These are phyloP conservation scores for Candidula unifasciata DNA, from an alignment of 2,888 invertebrate species.

Conservation along the genomic window DNA sequence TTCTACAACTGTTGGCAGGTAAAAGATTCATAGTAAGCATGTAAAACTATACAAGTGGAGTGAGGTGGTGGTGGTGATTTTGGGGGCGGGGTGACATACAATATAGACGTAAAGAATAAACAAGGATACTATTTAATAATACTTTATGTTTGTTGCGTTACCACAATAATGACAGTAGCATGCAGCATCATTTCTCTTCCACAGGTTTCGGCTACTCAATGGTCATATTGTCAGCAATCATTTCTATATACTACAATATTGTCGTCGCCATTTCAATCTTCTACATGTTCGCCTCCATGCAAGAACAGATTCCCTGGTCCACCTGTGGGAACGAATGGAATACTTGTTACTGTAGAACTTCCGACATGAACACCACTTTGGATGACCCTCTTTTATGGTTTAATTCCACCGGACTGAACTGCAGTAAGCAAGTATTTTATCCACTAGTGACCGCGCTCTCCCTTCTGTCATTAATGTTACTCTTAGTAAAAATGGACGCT, in stretches of 20 bases:
- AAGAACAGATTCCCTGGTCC: constrained; percentile 67
- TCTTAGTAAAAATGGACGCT: too few relatives aligned
- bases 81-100: too few relatives aligned
- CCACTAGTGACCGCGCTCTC: too few relatives aligned
- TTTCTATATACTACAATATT: constrained; percentile 72
- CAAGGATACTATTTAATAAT: too few relatives aligned
- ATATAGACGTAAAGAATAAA: too few relatives aligned
- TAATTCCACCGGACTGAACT: constrained; percentile 62
- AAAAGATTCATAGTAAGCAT: too few relatives aligned
- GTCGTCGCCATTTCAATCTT: constrained; percentile 70
- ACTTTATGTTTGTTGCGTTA: too few relatives aligned
- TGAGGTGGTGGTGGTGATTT: too few relatives aligned
- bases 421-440: constrained; percentile 57
- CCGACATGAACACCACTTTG: constrained; percentile 56
- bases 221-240: constrained; percentile 65
- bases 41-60: too few relatives aligned
- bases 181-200: not conserved
- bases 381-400: constrained; percentile 55
- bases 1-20: too few relatives aligned
- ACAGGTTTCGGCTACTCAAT: constrained; percentile 71
- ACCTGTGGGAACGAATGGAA: constrained; percentile 71
- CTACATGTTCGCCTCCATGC: constrained; percentile 72
- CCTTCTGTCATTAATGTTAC: too few relatives aligned
- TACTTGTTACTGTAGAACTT: constrained; percentile 64
- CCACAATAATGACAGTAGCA: too few relatives aligned